Percentiles rank a stretch among this genome's conserved stretches.
phyloP scores from a whole-genome alignment of 2,797 vertebrate species.

The Cetoscarus ocellatus region DNA sequence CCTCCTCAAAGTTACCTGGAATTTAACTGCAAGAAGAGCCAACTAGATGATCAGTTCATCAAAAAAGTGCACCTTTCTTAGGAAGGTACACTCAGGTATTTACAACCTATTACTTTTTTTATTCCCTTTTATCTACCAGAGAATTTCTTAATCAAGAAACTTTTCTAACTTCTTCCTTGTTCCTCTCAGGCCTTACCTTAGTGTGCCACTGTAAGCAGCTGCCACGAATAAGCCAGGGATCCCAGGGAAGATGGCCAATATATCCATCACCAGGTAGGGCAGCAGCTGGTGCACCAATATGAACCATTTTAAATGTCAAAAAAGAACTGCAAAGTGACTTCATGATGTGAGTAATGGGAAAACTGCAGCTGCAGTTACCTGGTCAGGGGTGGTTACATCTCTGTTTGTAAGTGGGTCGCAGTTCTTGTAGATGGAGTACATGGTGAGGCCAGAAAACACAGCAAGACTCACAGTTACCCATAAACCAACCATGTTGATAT shows the following conservation, averaged over 20 bases:
- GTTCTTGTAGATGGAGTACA: conserved; percentile 87
- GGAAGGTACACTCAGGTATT: not conserved
- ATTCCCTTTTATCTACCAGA: not conserved
- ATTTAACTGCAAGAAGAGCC: not conserved
- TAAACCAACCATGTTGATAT: conserved; percentile 85
- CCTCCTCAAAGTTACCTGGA: not conserved
- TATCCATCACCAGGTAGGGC: conserved; percentile 89
- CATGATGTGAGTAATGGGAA: not conserved
- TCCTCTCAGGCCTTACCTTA: conserved; percentile 78
- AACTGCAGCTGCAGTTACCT: conserved; percentile 70
- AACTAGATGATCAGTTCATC: not conserved
- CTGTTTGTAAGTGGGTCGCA: conserved; percentile 84
- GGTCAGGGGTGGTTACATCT: conserved; percentile 75
- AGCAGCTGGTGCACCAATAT: conserved; percentile 75
- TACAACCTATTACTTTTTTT: not conserved
- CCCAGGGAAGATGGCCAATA: conserved; percentile 81
- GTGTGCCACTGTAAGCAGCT: conserved; percentile 87
- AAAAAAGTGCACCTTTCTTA: not conserved
- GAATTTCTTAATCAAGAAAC: not conserved
- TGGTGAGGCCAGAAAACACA: conserved; percentile 83
- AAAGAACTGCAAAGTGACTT: not conserved
- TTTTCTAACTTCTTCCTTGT: not conserved
- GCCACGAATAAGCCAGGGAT: conserved; percentile 88
- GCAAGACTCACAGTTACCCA: conserved; percentile 86
- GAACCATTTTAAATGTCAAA: not conserved